A percentile compares a stretch with the other conserved stretches of the same genome.
Evolutionary conservation across 92 coral and sea anemone genomes (phyloP).

Genomic region (Pocillopora grandis): DNA sequence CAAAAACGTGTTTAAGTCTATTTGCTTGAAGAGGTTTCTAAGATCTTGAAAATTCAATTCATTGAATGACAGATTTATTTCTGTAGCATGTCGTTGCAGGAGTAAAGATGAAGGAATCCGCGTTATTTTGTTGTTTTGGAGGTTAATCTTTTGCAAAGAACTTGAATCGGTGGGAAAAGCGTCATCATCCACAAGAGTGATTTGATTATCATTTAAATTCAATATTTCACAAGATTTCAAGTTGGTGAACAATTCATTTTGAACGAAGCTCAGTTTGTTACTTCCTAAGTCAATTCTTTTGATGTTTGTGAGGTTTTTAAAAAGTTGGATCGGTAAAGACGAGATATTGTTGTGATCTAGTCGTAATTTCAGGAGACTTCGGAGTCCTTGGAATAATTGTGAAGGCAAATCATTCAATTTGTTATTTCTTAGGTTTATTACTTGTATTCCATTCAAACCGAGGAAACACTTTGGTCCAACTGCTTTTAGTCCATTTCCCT

Average conservation of each 20-base stretch:
- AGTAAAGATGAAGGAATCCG: constrained; percentile 44
- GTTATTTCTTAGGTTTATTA: constrained; percentile 25
- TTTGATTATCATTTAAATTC: constrained; percentile 55
- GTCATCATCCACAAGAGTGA: constrained; percentile 35
- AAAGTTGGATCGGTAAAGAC: constrained; percentile 33
- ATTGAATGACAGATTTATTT: constrained; percentile 52
- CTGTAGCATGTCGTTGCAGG: constrained; percentile 31
- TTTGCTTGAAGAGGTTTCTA: constrained; percentile 32
- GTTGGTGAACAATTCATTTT: constrained; percentile 24
- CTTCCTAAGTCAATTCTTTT: constrained; percentile 51
- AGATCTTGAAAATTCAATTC: constrained; percentile 37
- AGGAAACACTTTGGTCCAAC: constrained; percentile 28
- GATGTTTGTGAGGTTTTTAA: constrained; percentile 35
- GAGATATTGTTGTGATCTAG: constrained; percentile 61
- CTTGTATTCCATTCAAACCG: constrained; percentile 24
- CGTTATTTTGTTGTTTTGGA: constrained; percentile 53
- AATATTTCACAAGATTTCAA: constrained; percentile 41
- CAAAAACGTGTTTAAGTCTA: constrained; percentile 15
- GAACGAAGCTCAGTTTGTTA: constrained; percentile 41
- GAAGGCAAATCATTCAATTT: constrained; percentile 5
- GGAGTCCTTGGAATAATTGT: constrained; percentile 19
- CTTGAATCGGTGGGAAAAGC: constrained; percentile 61
- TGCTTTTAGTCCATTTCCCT: constrained; percentile 28
- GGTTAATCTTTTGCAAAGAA: constrained; percentile 35
- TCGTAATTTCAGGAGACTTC: constrained; percentile 32